These are phyloP conservation scores for Glomeris marginata DNA, from an alignment of 2,888 invertebrate species.

Conservation along the genomic window DNA sequence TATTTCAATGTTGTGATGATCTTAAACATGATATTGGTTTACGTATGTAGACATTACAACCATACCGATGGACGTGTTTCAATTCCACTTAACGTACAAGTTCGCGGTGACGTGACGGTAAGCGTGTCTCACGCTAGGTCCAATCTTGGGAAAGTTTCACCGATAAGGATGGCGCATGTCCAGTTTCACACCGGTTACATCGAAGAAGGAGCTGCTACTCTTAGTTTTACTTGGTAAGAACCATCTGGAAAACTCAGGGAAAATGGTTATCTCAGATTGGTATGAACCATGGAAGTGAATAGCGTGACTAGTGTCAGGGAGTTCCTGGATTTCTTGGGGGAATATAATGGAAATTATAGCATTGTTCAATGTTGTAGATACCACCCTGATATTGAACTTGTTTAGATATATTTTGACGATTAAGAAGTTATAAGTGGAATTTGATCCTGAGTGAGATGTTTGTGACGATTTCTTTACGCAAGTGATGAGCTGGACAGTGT, in stretches of 20 bases:
- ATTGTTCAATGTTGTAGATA: too few species aligned
- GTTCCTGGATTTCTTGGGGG: too few species aligned
- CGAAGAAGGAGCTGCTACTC: constrained; percentile 51
- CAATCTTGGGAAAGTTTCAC: constrained; percentile 49
- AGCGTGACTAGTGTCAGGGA: not conserved
- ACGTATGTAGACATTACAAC: constrained; percentile 31
- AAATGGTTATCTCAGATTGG: too few species aligned
- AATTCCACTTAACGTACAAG: constrained; percentile 58
- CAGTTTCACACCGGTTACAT: constrained; percentile 84
- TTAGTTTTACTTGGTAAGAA: constrained; percentile 53
- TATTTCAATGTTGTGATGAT: constrained; percentile 23
- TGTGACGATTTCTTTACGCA: constrained; percentile 17
- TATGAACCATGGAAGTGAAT: too few species aligned
- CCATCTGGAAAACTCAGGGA: too few species aligned
- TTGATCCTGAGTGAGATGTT: not conserved
- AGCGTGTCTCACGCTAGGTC: constrained; percentile 72
- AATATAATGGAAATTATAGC: constrained; percentile 6
- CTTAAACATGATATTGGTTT: too few species aligned
- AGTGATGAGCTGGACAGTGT: constrained; percentile 66
- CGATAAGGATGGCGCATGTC: constrained; percentile 70
- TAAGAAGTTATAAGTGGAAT: not conserved
- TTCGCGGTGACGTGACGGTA: constrained; percentile 72
- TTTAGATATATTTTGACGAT: constrained; percentile 1
- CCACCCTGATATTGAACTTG: constrained; percentile 15
- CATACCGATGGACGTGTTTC: constrained; percentile 29